phyloP scores from a whole-genome alignment of 2,113 vertebrate species.

The Xenopus tropicalis region UCB_Xtro_10.0 CM004446.2:96616001-96616500 shows the following conservation, averaged over 20 bases:
- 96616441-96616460: neutral
- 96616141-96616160: neutral
- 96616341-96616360: neutral
- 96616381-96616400: neutral
- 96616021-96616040: neutral
- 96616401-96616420: neutral
- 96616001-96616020: neutral
- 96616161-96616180: too few relatives aligned
- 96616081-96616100: neutral
- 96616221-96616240: neutral
- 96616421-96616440: neutral
- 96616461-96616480: too few relatives aligned
- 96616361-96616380: neutral
- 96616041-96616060: neutral
- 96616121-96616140: neutral
- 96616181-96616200: too few relatives aligned
- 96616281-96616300: too few relatives aligned
- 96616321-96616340: too few relatives aligned
- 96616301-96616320: too few relatives aligned
- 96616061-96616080: neutral
- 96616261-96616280: too few relatives aligned
- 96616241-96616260: neutral
- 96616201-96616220: neutral
- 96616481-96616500: too few relatives aligned
- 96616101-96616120: neutral